Evolutionary conservation across 2,797 vertebrate genomes (phyloP).

Genomic region (Muraenolepis orangiensis): DNA sequence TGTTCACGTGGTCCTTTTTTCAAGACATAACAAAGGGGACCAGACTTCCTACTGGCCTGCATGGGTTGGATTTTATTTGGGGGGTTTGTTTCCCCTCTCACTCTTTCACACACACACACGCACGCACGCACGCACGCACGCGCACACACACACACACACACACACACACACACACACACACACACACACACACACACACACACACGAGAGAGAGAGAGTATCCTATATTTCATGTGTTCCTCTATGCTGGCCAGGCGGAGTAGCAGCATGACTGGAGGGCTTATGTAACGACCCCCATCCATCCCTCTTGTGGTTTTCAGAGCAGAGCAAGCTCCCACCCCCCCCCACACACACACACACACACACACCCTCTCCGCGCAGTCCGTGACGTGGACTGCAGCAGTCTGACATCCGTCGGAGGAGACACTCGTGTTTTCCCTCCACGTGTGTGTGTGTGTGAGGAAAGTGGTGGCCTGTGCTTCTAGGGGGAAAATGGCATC

Average conservation of each 20-base stretch:
- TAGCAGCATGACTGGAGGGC: conserved; percentile 43
- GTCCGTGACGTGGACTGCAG: conserved; percentile 31
- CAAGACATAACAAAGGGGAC: conserved; percentile 9
- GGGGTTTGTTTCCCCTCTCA: no score
- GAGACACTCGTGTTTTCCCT: conserved; percentile 10
- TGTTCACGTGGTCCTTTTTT: conserved; percentile 8
- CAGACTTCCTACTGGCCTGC: no score
- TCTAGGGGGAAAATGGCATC: no score
- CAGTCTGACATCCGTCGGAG: conserved; percentile 36
- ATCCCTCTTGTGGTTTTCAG: conserved; percentile 52
- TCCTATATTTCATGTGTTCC: conserved; percentile 63
- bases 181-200: no score
- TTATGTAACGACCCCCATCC: conserved; percentile 61
- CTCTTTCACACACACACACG: no score
- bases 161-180: no score
- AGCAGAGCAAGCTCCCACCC: conserved; percentile 49
- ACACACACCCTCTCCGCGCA: conserved; percentile 22
- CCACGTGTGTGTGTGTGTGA: no score
- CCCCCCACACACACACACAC: no score
- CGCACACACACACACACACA: no score
- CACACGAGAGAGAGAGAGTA: conserved; percentile 41
- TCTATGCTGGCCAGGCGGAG: conserved; percentile 47
- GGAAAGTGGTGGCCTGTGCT: no score
- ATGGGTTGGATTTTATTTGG: no score
- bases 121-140: no score